These are phyloP conservation scores for Halcyon leucocephala DNA, from an alignment of 2,797 vertebrate genomes.

Conservation along the genomic window DNA sequence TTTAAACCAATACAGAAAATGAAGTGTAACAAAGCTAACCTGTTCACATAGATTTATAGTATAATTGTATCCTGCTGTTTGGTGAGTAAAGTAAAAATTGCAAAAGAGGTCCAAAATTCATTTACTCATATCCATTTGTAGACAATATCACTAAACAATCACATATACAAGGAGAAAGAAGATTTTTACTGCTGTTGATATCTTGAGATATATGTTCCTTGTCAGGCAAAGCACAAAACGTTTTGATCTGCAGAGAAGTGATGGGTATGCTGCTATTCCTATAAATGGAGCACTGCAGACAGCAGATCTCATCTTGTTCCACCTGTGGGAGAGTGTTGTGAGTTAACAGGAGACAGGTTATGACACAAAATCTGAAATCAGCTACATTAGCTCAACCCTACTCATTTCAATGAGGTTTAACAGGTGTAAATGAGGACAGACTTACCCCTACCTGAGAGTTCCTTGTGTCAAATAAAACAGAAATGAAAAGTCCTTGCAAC, in stretches of 20 bases:
- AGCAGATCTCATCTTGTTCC: slow-evolving; percentile 5
- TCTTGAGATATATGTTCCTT: background rate
- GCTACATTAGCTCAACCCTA: background rate
- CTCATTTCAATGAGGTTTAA: slow-evolving; percentile 11
- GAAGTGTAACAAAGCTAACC: background rate
- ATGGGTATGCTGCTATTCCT: background rate
- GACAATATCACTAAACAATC: slow-evolving; percentile 32
- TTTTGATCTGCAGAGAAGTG: background rate
- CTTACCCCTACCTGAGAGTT: background rate
- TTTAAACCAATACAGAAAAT: background rate
- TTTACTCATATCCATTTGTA: background rate
- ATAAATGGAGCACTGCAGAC: background rate
- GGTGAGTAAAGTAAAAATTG: background rate
- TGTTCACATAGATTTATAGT: background rate
- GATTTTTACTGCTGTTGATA: slow-evolving; percentile 12
- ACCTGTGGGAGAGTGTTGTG: background rate
- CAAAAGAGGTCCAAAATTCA: background rate
- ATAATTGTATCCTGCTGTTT: background rate
- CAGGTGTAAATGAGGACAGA: background rate
- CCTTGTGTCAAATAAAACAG: background rate
- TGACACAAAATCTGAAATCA: slow-evolving; percentile 12
- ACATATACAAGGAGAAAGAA: slow-evolving; percentile 12
- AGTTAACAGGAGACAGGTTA: slow-evolving; percentile 21
- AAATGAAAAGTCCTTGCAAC: background rate
- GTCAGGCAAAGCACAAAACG: slow-evolving; percentile 1